Conservation (phyloP, 2,113 vertebrate genomes). For the Channa maculata region DNA sequence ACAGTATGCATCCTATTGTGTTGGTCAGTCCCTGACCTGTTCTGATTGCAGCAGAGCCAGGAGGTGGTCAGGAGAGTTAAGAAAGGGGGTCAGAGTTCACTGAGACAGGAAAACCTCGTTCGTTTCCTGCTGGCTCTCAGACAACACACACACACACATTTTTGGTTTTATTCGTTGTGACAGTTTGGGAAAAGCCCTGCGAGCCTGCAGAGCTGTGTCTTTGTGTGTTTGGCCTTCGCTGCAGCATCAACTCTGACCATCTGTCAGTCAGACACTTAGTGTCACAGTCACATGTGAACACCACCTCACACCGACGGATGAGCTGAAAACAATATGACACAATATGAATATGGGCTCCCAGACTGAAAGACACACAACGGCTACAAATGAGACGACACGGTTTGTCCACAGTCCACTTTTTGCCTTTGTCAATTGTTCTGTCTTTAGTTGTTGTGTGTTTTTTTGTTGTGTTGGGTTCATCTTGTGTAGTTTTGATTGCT, state of each 20-base stretch:
- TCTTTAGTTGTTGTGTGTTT: no score
- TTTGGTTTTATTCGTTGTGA: slow-evolving; percentile 49
- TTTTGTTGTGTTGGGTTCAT: no score
- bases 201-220: slow-evolving; percentile 1
- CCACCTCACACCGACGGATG: no score
- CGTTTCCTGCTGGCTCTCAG: slow-evolving; percentile 43
- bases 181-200: slow-evolving; percentile 47
- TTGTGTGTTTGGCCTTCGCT: not conserved
- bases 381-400: no score
- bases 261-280: slow-evolving; percentile 3
- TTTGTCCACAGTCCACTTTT: no score
- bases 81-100: slow-evolving; percentile 42
- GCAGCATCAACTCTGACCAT: not conserved
- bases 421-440: no score
- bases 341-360: no score
- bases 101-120: slow-evolving; percentile 41
- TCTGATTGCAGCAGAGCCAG: not conserved
- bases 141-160: slow-evolving; percentile 39
- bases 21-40: not conserved
- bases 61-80: not conserved
- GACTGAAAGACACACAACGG: no score
- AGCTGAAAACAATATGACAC: no score
- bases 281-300: no score
- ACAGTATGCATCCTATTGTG: no score
- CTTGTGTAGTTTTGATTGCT: no score